Evolutionary conservation across 2,888 invertebrate species (phyloP).

Genomic region (Sphaerophoria rueppellii): DNA sequence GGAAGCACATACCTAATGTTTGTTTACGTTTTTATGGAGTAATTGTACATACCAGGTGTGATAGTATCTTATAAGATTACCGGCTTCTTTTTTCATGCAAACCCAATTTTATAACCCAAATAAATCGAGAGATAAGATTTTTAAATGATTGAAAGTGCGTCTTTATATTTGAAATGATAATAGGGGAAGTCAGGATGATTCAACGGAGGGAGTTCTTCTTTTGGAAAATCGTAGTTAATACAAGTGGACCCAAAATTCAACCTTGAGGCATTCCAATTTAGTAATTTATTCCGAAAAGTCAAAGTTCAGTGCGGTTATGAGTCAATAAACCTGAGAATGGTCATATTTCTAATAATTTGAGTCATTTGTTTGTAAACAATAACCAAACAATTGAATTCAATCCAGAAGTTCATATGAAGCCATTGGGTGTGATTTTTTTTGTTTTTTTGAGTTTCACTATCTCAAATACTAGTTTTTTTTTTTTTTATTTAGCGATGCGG

Average conservation of each 20-base stretch:
- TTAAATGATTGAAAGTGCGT: slow-evolving; percentile 4
- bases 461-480: too few species aligned
- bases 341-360: neutral
- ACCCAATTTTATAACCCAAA: neutral
- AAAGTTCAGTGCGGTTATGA: neutral
- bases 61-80: slow-evolving; percentile 7
- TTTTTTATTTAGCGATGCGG: neutral
- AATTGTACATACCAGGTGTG: neutral
- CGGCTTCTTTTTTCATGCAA: neutral
- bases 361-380: slow-evolving; percentile 25
- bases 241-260: too few species aligned
- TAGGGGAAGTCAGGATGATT: neutral
- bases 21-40: slow-evolving; percentile 23
- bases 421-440: slow-evolving; percentile 5
- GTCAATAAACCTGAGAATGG: neutral
- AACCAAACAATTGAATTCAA: neutral
- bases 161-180: neutral
- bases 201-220: neutral
- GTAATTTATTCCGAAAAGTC: too few species aligned
- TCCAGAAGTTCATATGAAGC: slow-evolving; percentile 1
- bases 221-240: too few species aligned
- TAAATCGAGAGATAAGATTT: neutral
- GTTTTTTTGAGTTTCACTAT: too few species aligned
- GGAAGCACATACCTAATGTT: neutral
- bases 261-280: too few species aligned